Percentiles rank a stretch among this genome's conserved stretches.
phyloP scores from a whole-genome alignment of 2,888 invertebrate species.

The Sphaeridia pumilis region DNA sequence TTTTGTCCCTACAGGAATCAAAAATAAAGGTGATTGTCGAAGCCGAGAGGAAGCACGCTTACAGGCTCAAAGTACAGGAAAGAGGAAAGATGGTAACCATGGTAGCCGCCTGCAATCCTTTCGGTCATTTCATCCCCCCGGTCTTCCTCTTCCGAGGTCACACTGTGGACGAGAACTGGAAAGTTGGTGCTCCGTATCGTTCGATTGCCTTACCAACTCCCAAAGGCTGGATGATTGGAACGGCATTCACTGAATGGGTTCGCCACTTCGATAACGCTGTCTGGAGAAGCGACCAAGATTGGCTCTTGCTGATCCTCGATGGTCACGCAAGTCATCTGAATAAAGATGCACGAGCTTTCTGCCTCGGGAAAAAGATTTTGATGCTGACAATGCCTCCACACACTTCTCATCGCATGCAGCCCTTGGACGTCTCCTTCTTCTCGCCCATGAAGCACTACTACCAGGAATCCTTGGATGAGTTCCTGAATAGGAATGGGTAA shows the following conservation, averaged over 20 bases:
- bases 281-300: background rate
- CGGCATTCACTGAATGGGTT: conserved; percentile 5
- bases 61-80: too few species aligned
- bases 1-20: too few species aligned
- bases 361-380: background rate
- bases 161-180: too few species aligned
- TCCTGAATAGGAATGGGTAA: background rate
- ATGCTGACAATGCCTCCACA: conserved; percentile 15
- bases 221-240: conserved; percentile 5
- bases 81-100: too few species aligned
- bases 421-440: conserved; percentile 11
- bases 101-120: too few species aligned
- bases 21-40: too few species aligned
- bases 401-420: conserved; percentile 14
- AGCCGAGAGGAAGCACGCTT: too few species aligned
- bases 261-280: background rate
- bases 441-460: conserved; percentile 1
- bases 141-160: conserved; percentile 3
- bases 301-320: conserved; percentile 9
- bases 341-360: background rate
- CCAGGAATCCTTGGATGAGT: too few species aligned
- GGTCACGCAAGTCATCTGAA: conserved; percentile 5
- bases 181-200: background rate
- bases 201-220: background rate
- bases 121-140: too few species aligned